phyloP scores from a whole-genome alignment of 2,888 invertebrate species.

The Epinotia nisella region DNA sequence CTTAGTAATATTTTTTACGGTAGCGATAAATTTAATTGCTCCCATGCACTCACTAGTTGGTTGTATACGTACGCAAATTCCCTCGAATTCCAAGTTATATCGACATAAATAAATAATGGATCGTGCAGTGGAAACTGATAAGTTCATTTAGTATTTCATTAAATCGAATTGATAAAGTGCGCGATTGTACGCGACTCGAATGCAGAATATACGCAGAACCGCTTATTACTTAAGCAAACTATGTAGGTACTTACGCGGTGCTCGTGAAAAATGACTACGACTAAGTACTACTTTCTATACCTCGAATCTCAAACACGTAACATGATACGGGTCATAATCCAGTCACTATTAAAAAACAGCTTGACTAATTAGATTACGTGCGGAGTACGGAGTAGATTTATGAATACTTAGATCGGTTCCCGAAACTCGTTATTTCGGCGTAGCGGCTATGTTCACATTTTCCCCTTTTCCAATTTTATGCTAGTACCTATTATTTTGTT shows the following conservation, averaged over 20 bases:
- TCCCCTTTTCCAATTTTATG: no score
- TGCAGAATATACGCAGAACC: slow-evolving; percentile 17
- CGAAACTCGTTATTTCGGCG: no score
- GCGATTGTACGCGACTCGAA: slow-evolving; percentile 25
- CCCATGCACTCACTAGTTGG: background rate
- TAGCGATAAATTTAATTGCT: no score
- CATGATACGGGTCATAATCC: no score
- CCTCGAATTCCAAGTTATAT: slow-evolving; percentile 17
- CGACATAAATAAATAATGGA: slow-evolving; percentile 30
- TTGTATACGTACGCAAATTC: background rate
- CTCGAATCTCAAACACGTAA: background rate
- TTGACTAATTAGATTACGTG: no score
- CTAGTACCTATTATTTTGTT: no score
- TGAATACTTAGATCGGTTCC: no score
- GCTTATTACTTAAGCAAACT: slow-evolving; percentile 29
- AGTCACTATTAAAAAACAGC: no score
- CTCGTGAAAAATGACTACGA: background rate
- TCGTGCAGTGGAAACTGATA: slow-evolving; percentile 34
- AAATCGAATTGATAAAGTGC: slow-evolving; percentile 41
- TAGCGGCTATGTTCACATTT: no score
- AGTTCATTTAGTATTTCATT: slow-evolving; percentile 40
- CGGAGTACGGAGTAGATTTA: no score
- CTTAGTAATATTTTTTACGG: no score
- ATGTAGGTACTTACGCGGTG: slow-evolving; percentile 21
- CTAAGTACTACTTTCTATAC: background rate